Conservation (phyloP, 2,888 invertebrate species). For the Diarsia brunnea region DNA sequence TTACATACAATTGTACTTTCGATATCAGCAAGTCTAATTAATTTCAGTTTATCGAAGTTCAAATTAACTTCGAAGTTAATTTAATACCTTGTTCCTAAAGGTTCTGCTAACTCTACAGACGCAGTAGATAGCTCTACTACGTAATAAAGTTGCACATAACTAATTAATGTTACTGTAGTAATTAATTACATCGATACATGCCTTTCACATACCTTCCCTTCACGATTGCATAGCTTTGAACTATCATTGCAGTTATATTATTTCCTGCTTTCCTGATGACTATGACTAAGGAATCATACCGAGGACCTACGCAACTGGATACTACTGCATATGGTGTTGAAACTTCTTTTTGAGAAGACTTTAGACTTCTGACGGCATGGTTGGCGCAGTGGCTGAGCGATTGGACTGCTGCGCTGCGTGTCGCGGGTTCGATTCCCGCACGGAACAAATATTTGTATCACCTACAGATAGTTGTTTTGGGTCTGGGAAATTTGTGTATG, state of each 20-base stretch:
- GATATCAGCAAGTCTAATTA: neutral
- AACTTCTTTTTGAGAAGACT: neutral
- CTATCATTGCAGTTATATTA: neutral
- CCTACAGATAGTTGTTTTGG: no score
- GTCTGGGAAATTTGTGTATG: no score
- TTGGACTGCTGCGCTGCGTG: no score
- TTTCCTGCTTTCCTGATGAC: neutral
- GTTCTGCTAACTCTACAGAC: neutral
- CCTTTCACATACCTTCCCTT: neutral
- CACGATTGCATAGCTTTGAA: neutral
- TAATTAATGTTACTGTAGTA: neutral
- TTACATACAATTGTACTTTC: neutral
- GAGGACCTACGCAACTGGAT: no score
- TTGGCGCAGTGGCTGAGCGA: no score
- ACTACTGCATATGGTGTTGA: no score
- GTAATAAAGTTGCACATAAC: neutral
- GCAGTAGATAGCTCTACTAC: neutral
- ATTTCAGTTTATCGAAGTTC: neutral
- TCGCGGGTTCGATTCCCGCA: no score
- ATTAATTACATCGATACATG: slow-evolving; percentile 2
- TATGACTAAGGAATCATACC: neutral
- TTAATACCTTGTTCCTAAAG: neutral
- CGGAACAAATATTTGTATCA: no score
- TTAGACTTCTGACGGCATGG: no score
- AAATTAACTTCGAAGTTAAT: no score